Percentiles rank a stretch among this genome's conserved stretches.
phyloP scores from a whole-genome alignment of 1,140 invertebrate species.

The Micrasema minimum region DNA sequence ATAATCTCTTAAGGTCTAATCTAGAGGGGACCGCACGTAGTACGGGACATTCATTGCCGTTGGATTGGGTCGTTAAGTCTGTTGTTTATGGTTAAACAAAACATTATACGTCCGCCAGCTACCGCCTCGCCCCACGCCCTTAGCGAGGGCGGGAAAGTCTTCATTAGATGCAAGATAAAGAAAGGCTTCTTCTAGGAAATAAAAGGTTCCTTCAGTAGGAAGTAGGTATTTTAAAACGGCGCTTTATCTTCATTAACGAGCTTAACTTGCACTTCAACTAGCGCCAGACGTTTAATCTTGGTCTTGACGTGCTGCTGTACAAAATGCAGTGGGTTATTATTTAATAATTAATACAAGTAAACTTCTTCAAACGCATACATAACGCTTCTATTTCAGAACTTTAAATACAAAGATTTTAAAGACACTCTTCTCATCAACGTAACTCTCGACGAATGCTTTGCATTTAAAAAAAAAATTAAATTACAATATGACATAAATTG shows the following conservation, averaged over 20 bases:
- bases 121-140: too few species aligned
- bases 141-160: conserved; percentile 30
- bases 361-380: too few species aligned
- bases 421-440: too few species aligned
- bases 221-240: conserved; percentile 26
- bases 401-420: too few species aligned
- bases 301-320: not conserved
- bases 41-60: conserved; percentile 48
- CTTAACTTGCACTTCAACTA: conserved; percentile 30
- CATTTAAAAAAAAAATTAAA: too few species aligned
- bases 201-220: conserved; percentile 17
- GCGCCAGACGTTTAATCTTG: conserved; percentile 10
- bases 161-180: conserved; percentile 40
- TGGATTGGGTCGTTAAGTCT: conserved; percentile 52
- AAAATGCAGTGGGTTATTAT: too few species aligned
- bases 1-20: conserved; percentile 54
- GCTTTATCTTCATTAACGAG: conserved; percentile 37
- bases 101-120: conserved; percentile 46
- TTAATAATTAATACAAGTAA: too few species aligned
- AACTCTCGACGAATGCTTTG: too few species aligned
- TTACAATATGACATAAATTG: too few species aligned
- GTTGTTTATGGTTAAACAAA: conserved; percentile 53
- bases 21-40: conserved; percentile 50
- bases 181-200: conserved; percentile 28
- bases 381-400: too few species aligned